These are phyloP conservation scores for Peromyscus melanophrys DNA, from an alignment of 2,797 vertebrate species.

Conservation along the genomic window DNA sequence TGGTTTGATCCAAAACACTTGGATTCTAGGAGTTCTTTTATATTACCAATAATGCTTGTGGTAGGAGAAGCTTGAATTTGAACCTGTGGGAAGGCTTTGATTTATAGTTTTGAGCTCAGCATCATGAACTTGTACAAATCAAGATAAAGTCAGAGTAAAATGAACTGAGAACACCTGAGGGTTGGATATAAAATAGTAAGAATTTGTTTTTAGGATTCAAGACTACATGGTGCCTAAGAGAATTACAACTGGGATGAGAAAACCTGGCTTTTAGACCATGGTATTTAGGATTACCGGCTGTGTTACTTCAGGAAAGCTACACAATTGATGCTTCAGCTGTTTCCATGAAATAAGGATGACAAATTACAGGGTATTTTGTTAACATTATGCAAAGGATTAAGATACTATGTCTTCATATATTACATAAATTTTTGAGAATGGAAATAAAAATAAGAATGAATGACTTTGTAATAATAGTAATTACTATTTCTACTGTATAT, in stretches of 20 bases:
- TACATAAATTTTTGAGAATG: background rate
- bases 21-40: background rate
- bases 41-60: background rate
- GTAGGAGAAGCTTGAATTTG: background rate
- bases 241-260: background rate
- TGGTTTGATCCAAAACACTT: background rate
- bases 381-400: background rate
- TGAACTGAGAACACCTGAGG: background rate
- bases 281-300: background rate
- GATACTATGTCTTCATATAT: background rate
- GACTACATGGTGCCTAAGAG: background rate
- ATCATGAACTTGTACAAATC: background rate
- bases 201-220: background rate
- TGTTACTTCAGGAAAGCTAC: background rate
- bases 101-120: background rate
- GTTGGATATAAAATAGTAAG: background rate
- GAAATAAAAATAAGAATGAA: background rate
- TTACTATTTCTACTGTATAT: background rate
- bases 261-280: background rate
- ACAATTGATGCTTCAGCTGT: background rate
- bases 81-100: background rate
- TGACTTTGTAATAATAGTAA: background rate
- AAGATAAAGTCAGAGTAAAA: constrained; percentile 1
- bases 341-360: background rate
- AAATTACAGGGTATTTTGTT: background rate